A percentile compares a stretch with the other conserved stretches of the same genome.
Evolutionary conservation across 2,113 vertebrate genomes (phyloP).

Genomic region (Caracal caracal): DNA sequence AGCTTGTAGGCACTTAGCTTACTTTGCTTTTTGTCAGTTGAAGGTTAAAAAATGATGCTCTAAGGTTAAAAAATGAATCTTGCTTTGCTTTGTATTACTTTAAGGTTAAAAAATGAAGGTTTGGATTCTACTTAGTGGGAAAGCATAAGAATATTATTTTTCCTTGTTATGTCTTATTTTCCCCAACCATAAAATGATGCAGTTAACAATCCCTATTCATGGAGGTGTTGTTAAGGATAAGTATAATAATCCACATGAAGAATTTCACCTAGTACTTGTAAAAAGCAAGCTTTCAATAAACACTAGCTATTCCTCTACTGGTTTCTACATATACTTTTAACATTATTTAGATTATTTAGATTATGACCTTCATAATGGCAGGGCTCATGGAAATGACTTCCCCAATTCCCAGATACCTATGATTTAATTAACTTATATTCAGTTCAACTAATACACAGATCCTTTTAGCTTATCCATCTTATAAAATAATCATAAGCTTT

Average conservation of each 20-base stretch:
- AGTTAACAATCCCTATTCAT: not conserved
- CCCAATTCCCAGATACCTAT: not conserved
- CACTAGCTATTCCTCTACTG: not conserved
- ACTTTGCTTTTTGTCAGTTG: not conserved
- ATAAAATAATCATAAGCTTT: not conserved
- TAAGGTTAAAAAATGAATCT: not conserved
- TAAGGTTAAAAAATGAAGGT: not conserved
- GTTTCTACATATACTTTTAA: not conserved
- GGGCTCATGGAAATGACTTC: not conserved
- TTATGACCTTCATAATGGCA: not conserved
- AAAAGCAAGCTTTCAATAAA: not conserved
- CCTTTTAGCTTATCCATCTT: not conserved
- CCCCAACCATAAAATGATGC: not conserved
- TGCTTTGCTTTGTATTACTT: not conserved
- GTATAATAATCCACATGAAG: not conserved
- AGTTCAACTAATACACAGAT: not conserved
- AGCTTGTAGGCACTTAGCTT: not conserved
- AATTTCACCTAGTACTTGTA: not conserved
- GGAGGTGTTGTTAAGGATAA: not conserved
- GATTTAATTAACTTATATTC: not conserved
- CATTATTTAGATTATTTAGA: not conserved
- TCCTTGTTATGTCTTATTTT: not conserved
- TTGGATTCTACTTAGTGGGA: not conserved
- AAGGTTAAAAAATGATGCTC: not conserved
- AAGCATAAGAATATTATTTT: not conserved